phyloP scores from a whole-genome alignment of 2,797 vertebrate species.

The Taenioides sp. region DNA sequence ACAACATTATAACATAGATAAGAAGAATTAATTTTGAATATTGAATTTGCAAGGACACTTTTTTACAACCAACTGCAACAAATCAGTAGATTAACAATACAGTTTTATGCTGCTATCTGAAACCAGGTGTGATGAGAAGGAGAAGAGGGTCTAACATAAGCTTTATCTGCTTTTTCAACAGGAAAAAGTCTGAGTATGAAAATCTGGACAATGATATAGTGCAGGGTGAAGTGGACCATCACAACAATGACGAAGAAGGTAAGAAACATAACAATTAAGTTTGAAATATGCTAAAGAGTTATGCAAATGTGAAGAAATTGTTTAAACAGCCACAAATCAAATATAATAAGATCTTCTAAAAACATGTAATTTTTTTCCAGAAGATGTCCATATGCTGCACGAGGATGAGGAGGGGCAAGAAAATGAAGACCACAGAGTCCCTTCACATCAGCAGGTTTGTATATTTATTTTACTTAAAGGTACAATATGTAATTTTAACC shows the following conservation, averaged over 20 bases:
- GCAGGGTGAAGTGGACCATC: conserved; percentile 83
- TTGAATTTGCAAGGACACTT: too few species aligned
- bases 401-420: conserved; percentile 58
- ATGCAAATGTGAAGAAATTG: not conserved
- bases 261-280: conserved; percentile 16
- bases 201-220: conserved; percentile 84
- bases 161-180: conserved; percentile 50
- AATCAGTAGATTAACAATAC: too few species aligned
- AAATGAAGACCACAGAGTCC: conserved; percentile 47
- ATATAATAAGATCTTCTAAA: not conserved
- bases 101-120: not conserved
- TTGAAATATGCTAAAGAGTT: not conserved
- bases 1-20: too few species aligned
- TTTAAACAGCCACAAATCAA: not conserved
- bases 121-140: not conserved
- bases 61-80: too few species aligned
- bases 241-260: conserved; percentile 81
- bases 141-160: not conserved
- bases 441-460: conserved; percentile 60
- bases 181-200: conserved; percentile 84
- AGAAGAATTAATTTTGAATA: too few species aligned
- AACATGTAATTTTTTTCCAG: conserved; percentile 43
- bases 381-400: conserved; percentile 55
- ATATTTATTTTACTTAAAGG: not conserved
- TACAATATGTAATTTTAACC: too few species aligned